These are phyloP conservation scores for Pharmacophagus antenor DNA, from an alignment of 2,888 invertebrate species.

Conservation along the genomic window DNA sequence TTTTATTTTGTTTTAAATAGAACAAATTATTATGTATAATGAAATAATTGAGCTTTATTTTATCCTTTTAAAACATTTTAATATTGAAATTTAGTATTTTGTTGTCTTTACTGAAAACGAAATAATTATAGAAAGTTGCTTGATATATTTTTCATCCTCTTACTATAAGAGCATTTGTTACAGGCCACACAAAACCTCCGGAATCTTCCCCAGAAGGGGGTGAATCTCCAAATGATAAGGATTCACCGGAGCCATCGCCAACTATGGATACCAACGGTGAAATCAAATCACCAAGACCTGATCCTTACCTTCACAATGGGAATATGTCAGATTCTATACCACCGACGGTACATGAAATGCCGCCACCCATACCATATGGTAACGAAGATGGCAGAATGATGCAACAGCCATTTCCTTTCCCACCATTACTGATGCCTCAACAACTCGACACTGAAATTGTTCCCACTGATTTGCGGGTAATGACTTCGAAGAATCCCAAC, in stretches of 20 bases:
- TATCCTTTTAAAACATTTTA: too few relatives aligned
- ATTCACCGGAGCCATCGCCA: conserved; percentile 60
- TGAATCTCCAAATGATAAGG: conserved; percentile 67
- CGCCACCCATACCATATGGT: conserved; percentile 52
- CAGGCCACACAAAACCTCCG: conserved; percentile 71
- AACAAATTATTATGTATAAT: too few relatives aligned
- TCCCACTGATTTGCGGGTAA: conserved; percentile 69
- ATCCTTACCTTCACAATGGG: conserved; percentile 58
- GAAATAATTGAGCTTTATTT: too few relatives aligned
- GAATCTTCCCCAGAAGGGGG: conserved; percentile 71
- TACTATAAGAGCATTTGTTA: not conserved
- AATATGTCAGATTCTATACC: conserved; percentile 51
- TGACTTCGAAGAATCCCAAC: conserved; percentile 51
- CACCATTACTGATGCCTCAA: conserved; percentile 60
- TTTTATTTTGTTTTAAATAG: too few relatives aligned
- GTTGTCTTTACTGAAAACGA: too few relatives aligned
- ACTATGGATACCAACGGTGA: conserved; percentile 54
- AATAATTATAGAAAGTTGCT: too few relatives aligned
- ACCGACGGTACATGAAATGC: conserved; percentile 53
- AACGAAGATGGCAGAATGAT: conserved; percentile 62
- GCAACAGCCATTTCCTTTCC: conserved; percentile 60
- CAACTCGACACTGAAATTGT: conserved; percentile 58
- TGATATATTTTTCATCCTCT: not conserved
- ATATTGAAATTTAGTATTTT: too few relatives aligned
- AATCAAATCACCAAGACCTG: conserved; percentile 61